Percentiles rank a stretch among this genome's conserved stretches.
These are phyloP conservation scores for Cochlearius cochlearius DNA, from an alignment of 2,113 vertebrate species.

Conservation along the genomic window DNA sequence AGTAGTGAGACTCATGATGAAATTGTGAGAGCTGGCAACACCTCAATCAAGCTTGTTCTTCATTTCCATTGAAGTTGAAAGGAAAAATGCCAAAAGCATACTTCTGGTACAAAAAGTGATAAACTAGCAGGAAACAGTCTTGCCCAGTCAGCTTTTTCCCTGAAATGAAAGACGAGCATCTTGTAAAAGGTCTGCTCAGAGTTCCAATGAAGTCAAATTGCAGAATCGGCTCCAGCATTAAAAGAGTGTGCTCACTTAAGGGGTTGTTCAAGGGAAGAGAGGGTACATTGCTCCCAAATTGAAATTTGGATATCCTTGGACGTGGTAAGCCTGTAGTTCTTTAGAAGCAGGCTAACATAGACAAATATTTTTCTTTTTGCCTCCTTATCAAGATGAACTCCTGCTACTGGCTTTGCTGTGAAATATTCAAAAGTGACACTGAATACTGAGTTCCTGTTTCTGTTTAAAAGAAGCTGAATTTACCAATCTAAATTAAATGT, in stretches of 20 bases:
- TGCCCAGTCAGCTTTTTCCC: neutral
- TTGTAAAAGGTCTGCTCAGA: neutral
- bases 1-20: neutral
- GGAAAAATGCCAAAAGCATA: conserved; percentile 8
- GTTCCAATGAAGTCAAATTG: neutral
- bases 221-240: neutral
- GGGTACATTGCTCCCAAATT: neutral
- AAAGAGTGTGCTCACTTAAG: neutral
- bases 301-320: neutral
- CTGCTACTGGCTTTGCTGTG: neutral
- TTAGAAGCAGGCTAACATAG: neutral
- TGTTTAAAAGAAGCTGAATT: neutral
- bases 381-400: neutral
- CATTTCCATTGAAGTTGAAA: neutral
- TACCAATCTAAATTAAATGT: neutral
- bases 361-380: neutral
- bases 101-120: conserved; percentile 4
- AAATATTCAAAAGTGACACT: neutral
- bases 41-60: neutral
- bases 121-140: neutral
- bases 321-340: neutral
- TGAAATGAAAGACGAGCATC: neutral
- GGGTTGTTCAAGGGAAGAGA: neutral
- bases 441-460: neutral
- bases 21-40: conserved; percentile 18